A percentile compares a stretch with the other conserved stretches of the same genome.
These are phyloP conservation scores for Scytalopus superciliaris DNA, from an alignment of 2,113 vertebrate species.

Conservation along the genomic window DNA sequence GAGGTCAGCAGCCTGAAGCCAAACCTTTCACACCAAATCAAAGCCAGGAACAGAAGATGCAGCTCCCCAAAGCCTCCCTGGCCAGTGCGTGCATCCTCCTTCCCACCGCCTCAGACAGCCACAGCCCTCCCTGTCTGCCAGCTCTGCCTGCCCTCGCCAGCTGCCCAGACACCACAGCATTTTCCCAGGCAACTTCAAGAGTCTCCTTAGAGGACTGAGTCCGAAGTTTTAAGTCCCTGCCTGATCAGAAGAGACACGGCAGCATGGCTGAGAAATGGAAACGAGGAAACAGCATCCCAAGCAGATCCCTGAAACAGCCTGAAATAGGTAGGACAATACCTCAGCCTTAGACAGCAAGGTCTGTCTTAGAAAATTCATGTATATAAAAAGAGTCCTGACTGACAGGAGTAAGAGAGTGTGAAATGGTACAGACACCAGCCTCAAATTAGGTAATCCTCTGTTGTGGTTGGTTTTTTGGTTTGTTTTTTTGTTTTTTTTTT, in stretches of 20 bases:
- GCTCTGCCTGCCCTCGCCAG: background rate
- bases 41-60: background rate
- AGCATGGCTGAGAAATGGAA: background rate
- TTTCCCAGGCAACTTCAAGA: background rate
- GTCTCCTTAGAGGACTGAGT: background rate
- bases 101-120: background rate
- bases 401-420: background rate
- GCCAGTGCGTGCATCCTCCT: accelerated
- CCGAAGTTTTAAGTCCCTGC: background rate
- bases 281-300: background rate
- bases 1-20: background rate
- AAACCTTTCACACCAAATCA: background rate
- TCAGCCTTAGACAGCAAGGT: background rate
- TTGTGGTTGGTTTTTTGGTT: background rate
- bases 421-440: background rate
- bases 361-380: background rate
- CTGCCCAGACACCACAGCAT: background rate
- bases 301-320: background rate
- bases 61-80: background rate
- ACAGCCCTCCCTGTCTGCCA: background rate
- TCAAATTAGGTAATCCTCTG: background rate
- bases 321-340: background rate
- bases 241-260: background rate
- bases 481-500: no score
- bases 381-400: background rate